Evolutionary conservation across 2,888 invertebrate genomes (phyloP).

Genomic region (Acanthococcus lagerstroemiae): DNA sequence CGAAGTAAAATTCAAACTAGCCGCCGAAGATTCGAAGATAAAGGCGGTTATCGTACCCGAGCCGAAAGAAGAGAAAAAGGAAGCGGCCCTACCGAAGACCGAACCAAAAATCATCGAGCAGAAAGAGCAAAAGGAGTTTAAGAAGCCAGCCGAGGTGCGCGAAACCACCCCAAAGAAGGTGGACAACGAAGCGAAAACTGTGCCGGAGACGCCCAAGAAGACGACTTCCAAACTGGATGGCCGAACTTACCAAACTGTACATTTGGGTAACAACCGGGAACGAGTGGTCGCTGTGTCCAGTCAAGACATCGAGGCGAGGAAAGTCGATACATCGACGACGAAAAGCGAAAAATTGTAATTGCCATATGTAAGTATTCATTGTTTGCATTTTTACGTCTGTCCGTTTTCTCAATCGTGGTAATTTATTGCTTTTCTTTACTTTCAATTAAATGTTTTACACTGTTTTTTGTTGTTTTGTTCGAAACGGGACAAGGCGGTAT

Average conservation of each 20-base stretch:
- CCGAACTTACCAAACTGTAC: conserved; percentile 20
- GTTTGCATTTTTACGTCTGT: background rate
- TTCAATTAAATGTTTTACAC: no score
- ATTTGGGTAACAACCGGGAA: conserved; percentile 16
- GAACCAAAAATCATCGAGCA: background rate
- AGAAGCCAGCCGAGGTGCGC: background rate
- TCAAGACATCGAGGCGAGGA: conserved; percentile 9
- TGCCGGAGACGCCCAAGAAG: background rate
- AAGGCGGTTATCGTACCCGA: conserved; percentile 3
- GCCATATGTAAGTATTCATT: no score
- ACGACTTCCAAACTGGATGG: background rate
- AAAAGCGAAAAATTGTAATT: conserved; percentile 20
- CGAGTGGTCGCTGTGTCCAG: conserved; percentile 10
- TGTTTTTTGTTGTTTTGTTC: no score
- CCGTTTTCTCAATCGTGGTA: no score
- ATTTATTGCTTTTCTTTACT: no score
- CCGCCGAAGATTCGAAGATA: conserved; percentile 9
- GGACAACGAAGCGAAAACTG: conserved; percentile 9
- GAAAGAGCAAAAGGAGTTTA: conserved; percentile 15
- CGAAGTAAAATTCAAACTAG: conserved; percentile 17
- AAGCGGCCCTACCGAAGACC: background rate
- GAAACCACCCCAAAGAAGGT: conserved; percentile 10
- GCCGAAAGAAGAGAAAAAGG: conserved; percentile 4
- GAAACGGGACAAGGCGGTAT: no score
- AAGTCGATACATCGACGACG: conserved; percentile 5